Percentiles rank a stretch among this genome's conserved stretches.
Evolutionary conservation across 2,888 invertebrate species (phyloP).

Genomic region (Keiferia lycopersicella): DNA sequence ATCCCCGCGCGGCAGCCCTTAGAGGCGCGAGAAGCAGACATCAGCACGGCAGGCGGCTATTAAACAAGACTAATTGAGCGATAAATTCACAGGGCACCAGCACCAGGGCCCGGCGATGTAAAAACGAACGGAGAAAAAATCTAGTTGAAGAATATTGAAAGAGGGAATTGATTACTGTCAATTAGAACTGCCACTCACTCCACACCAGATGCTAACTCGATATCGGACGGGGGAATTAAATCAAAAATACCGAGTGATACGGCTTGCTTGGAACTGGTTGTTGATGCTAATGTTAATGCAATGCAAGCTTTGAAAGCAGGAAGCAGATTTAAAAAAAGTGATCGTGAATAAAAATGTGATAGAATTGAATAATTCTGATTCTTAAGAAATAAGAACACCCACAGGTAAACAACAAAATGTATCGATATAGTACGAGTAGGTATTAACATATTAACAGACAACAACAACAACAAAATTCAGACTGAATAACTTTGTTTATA

Average conservation of each 20-base stretch:
- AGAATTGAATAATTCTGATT: too few relatives aligned
- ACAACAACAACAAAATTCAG: too few relatives aligned
- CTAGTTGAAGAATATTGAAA: constrained; percentile 77
- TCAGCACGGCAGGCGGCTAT: constrained; percentile 80
- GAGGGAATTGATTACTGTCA: constrained; percentile 80
- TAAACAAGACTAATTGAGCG: constrained; percentile 83
- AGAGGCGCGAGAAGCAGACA: constrained; percentile 75
- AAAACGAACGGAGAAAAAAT: constrained; percentile 57
- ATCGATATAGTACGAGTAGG: too few relatives aligned
- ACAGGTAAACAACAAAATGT: too few relatives aligned
- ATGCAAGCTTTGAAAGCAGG: background rate
- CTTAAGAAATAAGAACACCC: too few relatives aligned
- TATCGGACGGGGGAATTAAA: constrained; percentile 10
- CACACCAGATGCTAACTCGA: constrained; percentile 60
- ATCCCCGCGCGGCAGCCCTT: constrained; percentile 60
- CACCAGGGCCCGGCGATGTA: constrained; percentile 63
- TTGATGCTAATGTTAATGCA: background rate
- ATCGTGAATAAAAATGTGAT: too few relatives aligned
- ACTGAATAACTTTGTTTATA: too few relatives aligned
- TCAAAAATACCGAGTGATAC: constrained; percentile 8
- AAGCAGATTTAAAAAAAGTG: background rate
- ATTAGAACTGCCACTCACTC: constrained; percentile 70
- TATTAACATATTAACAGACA: too few relatives aligned
- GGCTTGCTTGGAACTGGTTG: background rate
- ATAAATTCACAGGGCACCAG: constrained; percentile 71